Evolutionary conservation across 2,113 vertebrate genomes (phyloP).

Genomic region (Reinhardtius hippoglossoides): DNA sequence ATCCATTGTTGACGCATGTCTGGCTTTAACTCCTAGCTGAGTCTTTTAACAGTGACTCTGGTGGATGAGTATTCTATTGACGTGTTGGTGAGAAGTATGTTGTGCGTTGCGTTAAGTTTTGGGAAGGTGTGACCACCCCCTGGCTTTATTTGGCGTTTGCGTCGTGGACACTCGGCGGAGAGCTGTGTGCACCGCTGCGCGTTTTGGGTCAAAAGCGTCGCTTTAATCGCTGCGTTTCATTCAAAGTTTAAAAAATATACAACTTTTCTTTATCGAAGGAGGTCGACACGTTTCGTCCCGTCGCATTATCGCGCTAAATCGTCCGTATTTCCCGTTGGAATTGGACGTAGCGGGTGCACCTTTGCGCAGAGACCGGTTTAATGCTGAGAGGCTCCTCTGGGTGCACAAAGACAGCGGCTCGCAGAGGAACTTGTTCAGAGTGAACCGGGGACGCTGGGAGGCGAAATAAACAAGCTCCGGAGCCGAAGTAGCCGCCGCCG

Average conservation of each 20-base stretch:
- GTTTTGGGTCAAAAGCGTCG: conserved; percentile 55
- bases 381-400: conserved; percentile 79
- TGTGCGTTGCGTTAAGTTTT: conserved; percentile 6
- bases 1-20: neutral
- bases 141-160: conserved; percentile 43
- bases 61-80: neutral
- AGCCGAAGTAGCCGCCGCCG: conserved; percentile 57
- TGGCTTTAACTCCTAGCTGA: neutral
- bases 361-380: conserved; percentile 84
- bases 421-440: conserved; percentile 81
- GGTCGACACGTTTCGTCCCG: neutral
- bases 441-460: conserved; percentile 79
- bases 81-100: neutral
- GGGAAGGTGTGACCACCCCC: conserved; percentile 28
- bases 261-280: conserved; percentile 39
- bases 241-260: conserved; percentile 3
- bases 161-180: conserved; percentile 54
- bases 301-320: neutral
- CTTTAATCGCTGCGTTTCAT: conserved; percentile 19
- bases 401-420: conserved; percentile 86
- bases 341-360: conserved; percentile 78
- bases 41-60: neutral
- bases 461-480: conserved; percentile 77
- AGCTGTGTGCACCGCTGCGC: conserved; percentile 65
- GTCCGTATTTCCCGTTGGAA: conserved; percentile 49